Evolutionary conservation across 2,797 vertebrate genomes (phyloP), one percentile per base, ranked within the genome.

Genomic region (Aselliscus stoliczkanus): DNA sequence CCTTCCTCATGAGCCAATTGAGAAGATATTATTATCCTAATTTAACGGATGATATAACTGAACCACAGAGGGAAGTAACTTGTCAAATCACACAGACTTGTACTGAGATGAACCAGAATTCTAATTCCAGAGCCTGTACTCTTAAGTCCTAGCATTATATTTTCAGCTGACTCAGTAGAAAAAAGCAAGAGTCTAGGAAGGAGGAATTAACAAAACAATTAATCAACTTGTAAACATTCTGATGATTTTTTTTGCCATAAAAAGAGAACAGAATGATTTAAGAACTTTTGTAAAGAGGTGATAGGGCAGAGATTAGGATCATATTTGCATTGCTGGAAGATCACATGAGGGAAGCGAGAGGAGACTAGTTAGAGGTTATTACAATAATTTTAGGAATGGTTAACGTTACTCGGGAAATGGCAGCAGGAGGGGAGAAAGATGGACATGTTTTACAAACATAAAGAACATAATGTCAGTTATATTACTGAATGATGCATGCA

Each of bases 21-120:
- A 87, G 60, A 81, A 77, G 67, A 47, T 90, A 37, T 64, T 93
- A 56, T 52, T 20, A 85, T 70, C 37, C 18, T 79, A 75, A 87
- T 89, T 72, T 89, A 85, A 89, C 47, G 93, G 52, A 88, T 56
- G 29, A 69, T 88, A 88, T 88, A 94, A 80, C 23, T 91, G 54
- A 96, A 62, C 85, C 91, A 88, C 77, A 94, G 29, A 95, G 85
- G 64, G 65, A 77, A 77, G 17, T 62, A 86, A 73, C 27, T 88
- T 85, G 14, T 93, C 72, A 88, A 34, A 50, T 79, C 67, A 73
- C 60, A 69, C 25, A 90, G 56, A 88, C 23, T 85, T 85, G 8
- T 90, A 39, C 77, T 54, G 18, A 70, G 50, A 81, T 90, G 85
- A 90, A 80, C 27, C 23, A 70, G 25, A 76, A 93, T 86, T 90